Base-by-base conservation (phyloP, 2,113 vertebrate species). In the Baryphthengus martii region DNA sequence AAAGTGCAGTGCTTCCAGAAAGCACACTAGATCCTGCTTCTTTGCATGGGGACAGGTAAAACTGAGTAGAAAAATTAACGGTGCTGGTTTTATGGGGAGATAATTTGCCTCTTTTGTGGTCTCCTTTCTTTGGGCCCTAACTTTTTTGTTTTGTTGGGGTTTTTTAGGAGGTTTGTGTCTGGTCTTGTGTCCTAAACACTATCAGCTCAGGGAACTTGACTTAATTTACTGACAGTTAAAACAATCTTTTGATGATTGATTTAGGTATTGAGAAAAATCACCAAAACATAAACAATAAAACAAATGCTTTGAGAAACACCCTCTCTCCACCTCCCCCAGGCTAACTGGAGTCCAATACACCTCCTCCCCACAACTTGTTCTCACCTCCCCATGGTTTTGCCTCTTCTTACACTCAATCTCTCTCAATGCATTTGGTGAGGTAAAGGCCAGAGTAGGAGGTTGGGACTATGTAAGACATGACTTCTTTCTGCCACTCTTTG, bases 401-500 rank as follows among this genome's bases (percentile, higher is more conserved):
- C 1, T 2, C 11, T 21, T 29, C 33, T 52, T 33, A 33, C 21
- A 17, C 33, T 79, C 37, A 31, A 28, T 45, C 19, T 39, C 20
- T 52, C 37, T 50, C 42, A 70, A n/a, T 12, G 16, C 5, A 19
- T 63, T 44, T 26, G 15, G 17, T 47, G 58, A 85, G n/a, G 40
- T 20, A 53, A 47, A 45, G 29, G 17, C 19, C 44, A 39, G 16
- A 52, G 37, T 13, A 52, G 26, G 26, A 50, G 7, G 12, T 7
- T 71, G 26, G 17, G 23, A 9, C 65, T 58, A 18, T 44, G n/a
- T 1, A 2, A 1, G 0, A n/a, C 23, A 13, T 7, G 2, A 7
- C 40, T 79, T 53, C 18, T 79, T 72, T 66, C 28, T 65, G 28
- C 19, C 24, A 45, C 33, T 39, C 28, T 53, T 55, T 56, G 14